Percentiles rank a stretch among this genome's conserved stretches.
phyloP scores from a whole-genome alignment of 1,140 invertebrate species.

The Tetragonula clypearis region DNA sequence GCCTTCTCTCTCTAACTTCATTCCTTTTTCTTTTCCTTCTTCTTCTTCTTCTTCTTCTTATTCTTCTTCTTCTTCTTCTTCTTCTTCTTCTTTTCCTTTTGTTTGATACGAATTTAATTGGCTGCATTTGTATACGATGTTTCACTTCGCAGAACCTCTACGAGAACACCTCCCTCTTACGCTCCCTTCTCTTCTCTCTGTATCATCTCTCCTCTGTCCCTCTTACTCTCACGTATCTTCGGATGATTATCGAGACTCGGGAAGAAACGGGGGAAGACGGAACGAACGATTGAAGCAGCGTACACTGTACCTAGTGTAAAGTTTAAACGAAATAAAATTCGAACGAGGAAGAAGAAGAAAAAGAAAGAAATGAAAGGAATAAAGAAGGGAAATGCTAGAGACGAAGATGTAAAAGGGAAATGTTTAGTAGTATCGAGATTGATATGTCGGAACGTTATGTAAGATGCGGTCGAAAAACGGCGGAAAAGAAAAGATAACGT shows the following conservation, averaged over 20 bases:
- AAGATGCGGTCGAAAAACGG: background rate
- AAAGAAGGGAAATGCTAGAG: conserved; percentile 41
- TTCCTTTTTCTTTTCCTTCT: too few relatives aligned
- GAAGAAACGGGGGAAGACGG: conserved; percentile 48
- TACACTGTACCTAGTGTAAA: conserved; percentile 15
- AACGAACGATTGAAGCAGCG: conserved; percentile 50
- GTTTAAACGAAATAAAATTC: background rate
- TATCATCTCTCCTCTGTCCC: conserved; percentile 63
- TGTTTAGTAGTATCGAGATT: background rate
- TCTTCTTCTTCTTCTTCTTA: too few relatives aligned
- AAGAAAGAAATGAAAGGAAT: conserved; percentile 33
- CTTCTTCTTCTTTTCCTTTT: background rate
- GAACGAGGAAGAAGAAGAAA: conserved; percentile 11
- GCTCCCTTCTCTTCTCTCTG: conserved; percentile 57
- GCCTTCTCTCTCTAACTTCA: too few relatives aligned
- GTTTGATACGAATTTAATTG: conserved; percentile 24
- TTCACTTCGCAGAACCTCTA: conserved; percentile 48
- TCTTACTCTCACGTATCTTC: conserved; percentile 58
- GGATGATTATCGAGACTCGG: conserved; percentile 62
- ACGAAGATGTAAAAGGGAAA: conserved; percentile 16
- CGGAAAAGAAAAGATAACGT: background rate
- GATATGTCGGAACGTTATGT: background rate
- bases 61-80: too few relatives aligned
- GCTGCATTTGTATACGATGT: conserved; percentile 68
- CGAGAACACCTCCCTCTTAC: conserved; percentile 62